phyloP scores from a whole-genome alignment of 2,797 vertebrate genomes.

The Furcifer pardalis region DNA sequence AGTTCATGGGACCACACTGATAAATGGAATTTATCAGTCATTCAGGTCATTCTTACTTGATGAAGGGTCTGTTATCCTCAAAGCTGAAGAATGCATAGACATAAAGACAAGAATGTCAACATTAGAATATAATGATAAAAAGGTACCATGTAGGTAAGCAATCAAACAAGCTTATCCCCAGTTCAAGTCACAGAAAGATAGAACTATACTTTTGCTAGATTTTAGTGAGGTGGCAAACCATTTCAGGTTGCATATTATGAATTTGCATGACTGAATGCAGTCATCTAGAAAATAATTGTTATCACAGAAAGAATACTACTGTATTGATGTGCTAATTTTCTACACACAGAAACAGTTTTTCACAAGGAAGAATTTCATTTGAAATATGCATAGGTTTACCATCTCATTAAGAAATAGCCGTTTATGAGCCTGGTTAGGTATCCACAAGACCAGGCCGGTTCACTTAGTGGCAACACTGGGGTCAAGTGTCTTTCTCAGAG shows the following conservation, averaged over 20 bases:
- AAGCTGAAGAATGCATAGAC: constrained; percentile 87
- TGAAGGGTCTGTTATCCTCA: constrained; percentile 95
- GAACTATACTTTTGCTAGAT: constrained; percentile 24
- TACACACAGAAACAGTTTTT: not conserved
- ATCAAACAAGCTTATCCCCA: constrained; percentile 46
- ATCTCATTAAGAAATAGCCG: not conserved
- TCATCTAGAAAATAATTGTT: not conserved
- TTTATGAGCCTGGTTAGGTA: constrained; percentile 10
- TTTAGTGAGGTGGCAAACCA: not conserved
- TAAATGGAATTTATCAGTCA: constrained; percentile 83
- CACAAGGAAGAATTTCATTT: not conserved
- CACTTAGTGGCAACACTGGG: constrained; percentile 36
- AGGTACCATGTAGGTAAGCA: constrained; percentile 64
- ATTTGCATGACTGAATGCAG: not conserved
- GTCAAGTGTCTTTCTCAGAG: constrained; percentile 20
- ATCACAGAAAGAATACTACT: too few species aligned
- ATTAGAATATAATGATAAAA: constrained; percentile 79
- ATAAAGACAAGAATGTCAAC: constrained; percentile 85
- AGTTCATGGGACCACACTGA: constrained; percentile 82
- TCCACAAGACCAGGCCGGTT: constrained; percentile 49
- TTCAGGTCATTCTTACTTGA: constrained; percentile 94
- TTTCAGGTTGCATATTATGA: not conserved
- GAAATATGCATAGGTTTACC: not conserved
- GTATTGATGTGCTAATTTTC: not conserved
- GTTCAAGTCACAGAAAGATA: constrained; percentile 38